A percentile compares a stretch with the other conserved stretches of the same genome.
These are phyloP conservation scores for Entomobrya multifasciata DNA, from an alignment of 2,888 invertebrate genomes.

Conservation along the genomic window DNA sequence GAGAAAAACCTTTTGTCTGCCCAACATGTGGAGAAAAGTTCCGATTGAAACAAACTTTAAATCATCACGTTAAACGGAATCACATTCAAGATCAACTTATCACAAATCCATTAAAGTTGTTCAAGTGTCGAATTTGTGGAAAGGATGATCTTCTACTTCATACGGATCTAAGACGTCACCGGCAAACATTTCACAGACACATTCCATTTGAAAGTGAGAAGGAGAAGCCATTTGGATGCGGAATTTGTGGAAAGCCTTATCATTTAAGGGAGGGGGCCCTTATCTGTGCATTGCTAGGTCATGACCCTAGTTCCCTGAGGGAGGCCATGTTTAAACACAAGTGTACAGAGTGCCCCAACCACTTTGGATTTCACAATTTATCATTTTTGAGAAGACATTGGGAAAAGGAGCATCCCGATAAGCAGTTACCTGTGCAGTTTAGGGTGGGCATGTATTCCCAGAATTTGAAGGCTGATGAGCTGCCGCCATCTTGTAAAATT, in stretches of 20 bases:
- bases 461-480: too few species aligned
- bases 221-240: constrained; percentile 58
- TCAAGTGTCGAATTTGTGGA: constrained; percentile 35
- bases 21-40: background rate
- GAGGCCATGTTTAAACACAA: constrained; percentile 57
- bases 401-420: constrained; percentile 22
- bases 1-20: constrained; percentile 7
- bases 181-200: constrained; percentile 3
- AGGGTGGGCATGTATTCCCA: background rate
- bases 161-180: constrained; percentile 18
- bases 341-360: constrained; percentile 50
- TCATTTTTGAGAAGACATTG: constrained; percentile 41
- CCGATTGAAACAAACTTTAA: too few species aligned
- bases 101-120: background rate
- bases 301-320: constrained; percentile 37
- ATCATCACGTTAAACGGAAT: background rate
- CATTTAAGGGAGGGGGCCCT: constrained; percentile 28
- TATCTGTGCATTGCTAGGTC: constrained; percentile 46
- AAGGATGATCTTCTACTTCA: background rate
- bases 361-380: constrained; percentile 46
- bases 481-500: background rate
- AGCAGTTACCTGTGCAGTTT: background rate
- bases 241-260: constrained; percentile 49
- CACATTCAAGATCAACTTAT: background rate
- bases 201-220: constrained; percentile 16